phyloP scores from a whole-genome alignment of 37 sponge, comb jelly and placozoan species.

The Haliclona indistincta region DNA sequence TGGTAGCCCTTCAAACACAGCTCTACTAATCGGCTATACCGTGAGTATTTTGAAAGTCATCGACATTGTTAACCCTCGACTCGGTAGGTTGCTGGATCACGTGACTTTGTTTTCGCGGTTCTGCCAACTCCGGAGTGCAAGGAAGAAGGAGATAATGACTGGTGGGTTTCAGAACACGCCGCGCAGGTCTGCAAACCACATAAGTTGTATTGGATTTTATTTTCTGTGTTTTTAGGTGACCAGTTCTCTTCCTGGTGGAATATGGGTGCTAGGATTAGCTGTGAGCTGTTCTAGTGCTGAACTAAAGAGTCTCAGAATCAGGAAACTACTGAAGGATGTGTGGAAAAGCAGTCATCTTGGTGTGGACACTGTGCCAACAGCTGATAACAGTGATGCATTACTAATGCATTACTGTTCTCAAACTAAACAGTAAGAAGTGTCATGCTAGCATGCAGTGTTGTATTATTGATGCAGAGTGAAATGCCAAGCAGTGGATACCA shows the following conservation, averaged over 20 bases:
- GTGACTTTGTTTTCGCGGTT: not conserved
- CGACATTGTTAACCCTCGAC: not conserved
- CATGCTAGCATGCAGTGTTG: too few relatives aligned
- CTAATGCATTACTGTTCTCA: too few relatives aligned
- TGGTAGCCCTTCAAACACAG: conserved; percentile 1
- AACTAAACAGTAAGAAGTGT: too few relatives aligned
- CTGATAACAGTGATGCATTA: too few relatives aligned
- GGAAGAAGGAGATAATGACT: conserved; percentile 1
- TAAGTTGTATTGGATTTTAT: not conserved
- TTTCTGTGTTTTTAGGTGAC: conserved; percentile 25
- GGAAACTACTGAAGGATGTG: too few relatives aligned
- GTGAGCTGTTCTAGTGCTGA: not conserved
- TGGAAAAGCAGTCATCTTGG: too few relatives aligned
- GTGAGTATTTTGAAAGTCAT: not conserved
- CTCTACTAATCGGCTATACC: not conserved
- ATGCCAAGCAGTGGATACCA: too few relatives aligned
- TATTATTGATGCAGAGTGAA: too few relatives aligned
- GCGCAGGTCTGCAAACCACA: conserved; percentile 9
- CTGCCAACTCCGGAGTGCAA: not conserved
- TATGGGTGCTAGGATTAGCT: conserved; percentile 7
- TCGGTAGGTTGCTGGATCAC: not conserved
- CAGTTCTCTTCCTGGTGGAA: conserved; percentile 14
- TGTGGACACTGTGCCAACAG: too few relatives aligned
- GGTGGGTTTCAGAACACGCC: conserved; percentile 27
- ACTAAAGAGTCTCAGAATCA: too few relatives aligned